Base-by-base conservation (phyloP, 2,113 vertebrate genomes). In the Melanocharis versteri region DNA sequence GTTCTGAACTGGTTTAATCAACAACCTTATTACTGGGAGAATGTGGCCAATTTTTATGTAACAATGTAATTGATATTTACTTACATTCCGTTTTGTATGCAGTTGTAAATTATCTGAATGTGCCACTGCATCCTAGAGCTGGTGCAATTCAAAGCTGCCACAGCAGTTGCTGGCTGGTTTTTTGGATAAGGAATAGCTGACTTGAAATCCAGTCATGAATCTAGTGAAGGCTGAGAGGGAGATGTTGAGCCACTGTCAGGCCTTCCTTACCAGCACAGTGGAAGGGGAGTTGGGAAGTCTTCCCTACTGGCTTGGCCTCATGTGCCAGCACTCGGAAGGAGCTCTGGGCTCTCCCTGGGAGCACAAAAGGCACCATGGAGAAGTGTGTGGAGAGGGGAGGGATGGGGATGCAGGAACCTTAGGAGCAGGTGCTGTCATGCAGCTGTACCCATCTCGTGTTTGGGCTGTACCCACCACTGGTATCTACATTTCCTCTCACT, bases 401-500 rank as follows among this genome's bases (percentile, higher is more conserved):
- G 26, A 30, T 69, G 39, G 28, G 50, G 26, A 21, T 24, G 28
- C 27, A 71, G 3, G 7, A 51, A 13, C 16, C 28, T 44, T 12
- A 57, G 70, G 40, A 61, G 53, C 53, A 48, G 44, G n/a, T 87
- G 35, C 51, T 83, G 37, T 48, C 18, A 0, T 12, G 45, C 28
- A 73, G 31, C 83, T 80, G 27, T 61, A 33, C 26, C 15, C 15
- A 0, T 1, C 19, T 64, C 0, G 0, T n/a, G 9, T 48, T 30
- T 65, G 62, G n/a, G 48, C 53, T 65, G 23, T 45, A 23, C 39
- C 48, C 15, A 21, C 33, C 37, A 9, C 7, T 23, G 51, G 17
- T n/a, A 13, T 24, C 15, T 16, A 17, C 22, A 23, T 80, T 65
- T 78, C 83, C n/a, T 16, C 33, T 78, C 40, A 2, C 37, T 35